Base-by-base conservation (phyloP, 1,140 invertebrate genomes). In the Latrodectus geometricus region DNA sequence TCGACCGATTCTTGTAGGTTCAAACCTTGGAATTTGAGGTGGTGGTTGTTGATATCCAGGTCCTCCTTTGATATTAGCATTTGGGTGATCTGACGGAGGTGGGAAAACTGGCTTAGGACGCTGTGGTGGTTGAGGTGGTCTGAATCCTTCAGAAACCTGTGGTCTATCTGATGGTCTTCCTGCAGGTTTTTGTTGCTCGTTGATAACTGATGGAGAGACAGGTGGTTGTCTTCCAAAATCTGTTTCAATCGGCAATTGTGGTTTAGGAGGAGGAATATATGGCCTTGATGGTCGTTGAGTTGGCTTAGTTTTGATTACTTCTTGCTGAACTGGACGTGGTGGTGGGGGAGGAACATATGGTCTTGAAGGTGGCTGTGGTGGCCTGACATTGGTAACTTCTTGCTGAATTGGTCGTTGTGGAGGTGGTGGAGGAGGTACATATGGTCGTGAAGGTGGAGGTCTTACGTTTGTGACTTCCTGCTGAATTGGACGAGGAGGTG, bases 31-130 rank as follows among this genome's bases (percentile, higher is more conserved):
- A n/a, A 74, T 56, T 66, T 87, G 85, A 14, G 85, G 85, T 21
- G 85, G 85, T 4, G 76, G 76, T 52, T 79, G 85, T 12, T 80
- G 68, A 20, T 87, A 87, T 17, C 85, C 85, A 66, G 85, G 85
- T 9, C 85, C 85, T 49, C 85, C 85, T 74, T 87, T 87, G 7
- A 87, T 87, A 50, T 87, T 87, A 14, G 85, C 68, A 74, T 87
- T 79, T 35, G 85, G 85, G 66, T 87, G 85, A 80, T 87, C 85
- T 9, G 77, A 79, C 17, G 76, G 68, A 73, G 85, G 85, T n/a
- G 85, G 85, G 48, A 87, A 87, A 20, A 87, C 77, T 61, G 85
- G 85, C 52, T 66, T 87, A 54, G 85, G 85, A 35, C 66, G 50
- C n/a, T 61, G 69, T 12, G 76, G 76, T 17, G n/a, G 76, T 15